These are phyloP conservation scores for Agonopterix alstromeriana DNA, from an alignment of 2,888 invertebrate genomes.

Conservation along the genomic window DNA sequence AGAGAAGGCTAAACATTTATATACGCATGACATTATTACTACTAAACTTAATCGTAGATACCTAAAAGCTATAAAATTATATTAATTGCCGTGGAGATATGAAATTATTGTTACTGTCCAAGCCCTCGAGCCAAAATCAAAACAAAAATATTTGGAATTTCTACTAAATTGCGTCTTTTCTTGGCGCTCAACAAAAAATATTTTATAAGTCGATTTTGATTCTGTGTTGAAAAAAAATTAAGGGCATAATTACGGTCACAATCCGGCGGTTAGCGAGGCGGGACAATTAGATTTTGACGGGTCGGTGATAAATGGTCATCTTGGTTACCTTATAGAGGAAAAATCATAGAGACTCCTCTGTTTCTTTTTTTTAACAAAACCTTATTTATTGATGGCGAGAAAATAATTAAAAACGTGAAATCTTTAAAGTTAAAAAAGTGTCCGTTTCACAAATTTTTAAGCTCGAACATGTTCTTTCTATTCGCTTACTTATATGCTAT, in stretches of 20 bases:
- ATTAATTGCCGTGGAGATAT: background rate
- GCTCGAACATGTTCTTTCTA: too few relatives aligned
- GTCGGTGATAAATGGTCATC: constrained; percentile 68
- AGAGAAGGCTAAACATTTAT: too few relatives aligned
- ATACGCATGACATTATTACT: too few relatives aligned
- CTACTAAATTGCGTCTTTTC: constrained; percentile 47
- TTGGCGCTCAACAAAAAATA: constrained; percentile 41
- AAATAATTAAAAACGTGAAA: too few relatives aligned
- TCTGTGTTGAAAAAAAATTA: constrained; percentile 66
- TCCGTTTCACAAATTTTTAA: too few relatives aligned
- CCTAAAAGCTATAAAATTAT: too few relatives aligned
- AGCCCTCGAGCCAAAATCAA: constrained; percentile 15
- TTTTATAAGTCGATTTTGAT: constrained; percentile 52
- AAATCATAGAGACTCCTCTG: constrained; percentile 32
- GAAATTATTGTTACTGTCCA: constrained; percentile 5
- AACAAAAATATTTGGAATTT: constrained; percentile 59
- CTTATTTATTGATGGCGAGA: too few relatives aligned
- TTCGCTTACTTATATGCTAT: too few relatives aligned
- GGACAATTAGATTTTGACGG: constrained; percentile 77
- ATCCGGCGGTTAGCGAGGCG: constrained; percentile 65
- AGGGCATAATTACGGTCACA: constrained; percentile 73
- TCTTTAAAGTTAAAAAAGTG: too few relatives aligned
- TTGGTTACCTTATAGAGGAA: constrained; percentile 38
- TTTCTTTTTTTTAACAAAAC: too few relatives aligned
- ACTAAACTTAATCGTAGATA: too few relatives aligned